phyloP scores from a whole-genome alignment of 2,888 invertebrate genomes.

The Marronus borbonicus region DNA sequence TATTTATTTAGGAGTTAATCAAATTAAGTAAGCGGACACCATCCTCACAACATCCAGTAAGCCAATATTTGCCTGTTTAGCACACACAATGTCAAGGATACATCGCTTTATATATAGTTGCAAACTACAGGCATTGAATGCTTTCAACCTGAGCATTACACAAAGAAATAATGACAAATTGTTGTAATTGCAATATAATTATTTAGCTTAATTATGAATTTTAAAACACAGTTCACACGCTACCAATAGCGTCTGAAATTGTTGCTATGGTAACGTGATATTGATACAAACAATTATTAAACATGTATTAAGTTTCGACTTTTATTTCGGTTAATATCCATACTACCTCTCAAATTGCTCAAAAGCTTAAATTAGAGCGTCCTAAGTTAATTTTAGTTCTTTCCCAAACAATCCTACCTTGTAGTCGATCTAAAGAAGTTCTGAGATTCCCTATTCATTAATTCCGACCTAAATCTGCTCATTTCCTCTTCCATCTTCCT shows the following conservation, averaged over 20 bases:
- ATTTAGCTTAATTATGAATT: conserved; percentile 2
- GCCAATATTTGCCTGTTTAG: not conserved
- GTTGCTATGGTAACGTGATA: conserved; percentile 24
- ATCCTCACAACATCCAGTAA: not conserved
- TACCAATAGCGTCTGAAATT: not conserved
- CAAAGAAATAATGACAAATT: conserved; percentile 3
- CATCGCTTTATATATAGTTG: not conserved
- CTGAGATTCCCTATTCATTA: conserved; percentile 93
- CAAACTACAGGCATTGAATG: not conserved
- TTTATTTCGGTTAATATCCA: not conserved
- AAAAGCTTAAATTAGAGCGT: conserved; percentile 24
- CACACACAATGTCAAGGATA: conserved; percentile 20
- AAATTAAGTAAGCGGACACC: conserved; percentile 18
- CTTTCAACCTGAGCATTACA: not conserved
- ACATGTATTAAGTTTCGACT: not conserved
- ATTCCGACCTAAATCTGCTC: conserved; percentile 93
- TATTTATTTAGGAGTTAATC: conserved; percentile 24
- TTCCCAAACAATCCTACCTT: conserved; percentile 75
- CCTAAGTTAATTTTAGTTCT: not conserved
- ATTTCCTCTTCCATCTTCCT: conserved; percentile 99
- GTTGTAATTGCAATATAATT: not conserved
- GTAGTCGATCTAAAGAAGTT: conserved; percentile 92
- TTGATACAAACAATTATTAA: conserved; percentile 20
- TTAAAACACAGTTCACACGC: not conserved
- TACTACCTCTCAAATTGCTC: not conserved